Conservation (phyloP, 2,113 vertebrate species). For the Phaethon lepturus region DNA sequence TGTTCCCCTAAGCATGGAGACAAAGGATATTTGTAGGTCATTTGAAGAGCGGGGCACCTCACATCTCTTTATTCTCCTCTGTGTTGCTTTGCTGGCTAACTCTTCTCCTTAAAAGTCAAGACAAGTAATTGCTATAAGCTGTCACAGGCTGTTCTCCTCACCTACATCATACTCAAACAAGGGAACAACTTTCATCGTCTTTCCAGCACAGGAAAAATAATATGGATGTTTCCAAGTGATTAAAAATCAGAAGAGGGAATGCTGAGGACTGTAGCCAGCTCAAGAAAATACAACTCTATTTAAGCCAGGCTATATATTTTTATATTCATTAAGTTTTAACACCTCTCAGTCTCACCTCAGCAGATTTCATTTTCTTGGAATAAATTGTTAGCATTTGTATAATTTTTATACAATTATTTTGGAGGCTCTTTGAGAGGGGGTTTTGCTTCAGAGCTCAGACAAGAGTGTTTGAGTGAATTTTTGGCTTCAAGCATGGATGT, state of each 20-base stretch:
- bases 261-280: neutral
- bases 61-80: neutral
- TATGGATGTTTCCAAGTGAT: neutral
- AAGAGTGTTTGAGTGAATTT: neutral
- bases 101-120: neutral
- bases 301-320: slow-evolving; percentile 16
- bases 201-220: neutral
- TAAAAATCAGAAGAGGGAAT: slow-evolving; percentile 22
- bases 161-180: neutral
- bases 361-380: slow-evolving; percentile 48
- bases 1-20: neutral
- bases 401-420: neutral
- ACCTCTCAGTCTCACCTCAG: slow-evolving; percentile 22
- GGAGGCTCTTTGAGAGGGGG: neutral
- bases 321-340: slow-evolving; percentile 43
- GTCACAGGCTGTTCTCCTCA: neutral
- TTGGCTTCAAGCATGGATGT: neutral
- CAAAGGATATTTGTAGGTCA: neutral
- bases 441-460: slow-evolving; percentile 6
- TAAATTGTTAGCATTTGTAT: slow-evolving; percentile 29
- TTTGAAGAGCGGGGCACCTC: neutral
- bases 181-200: neutral
- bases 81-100: neutral
- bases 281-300: neutral
- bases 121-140: neutral